Percentiles rank a stretch among this genome's conserved stretches.
These are phyloP conservation scores for Crypturellus undulatus DNA, from an alignment of 2,113 vertebrate species.

Conservation along the genomic window DNA sequence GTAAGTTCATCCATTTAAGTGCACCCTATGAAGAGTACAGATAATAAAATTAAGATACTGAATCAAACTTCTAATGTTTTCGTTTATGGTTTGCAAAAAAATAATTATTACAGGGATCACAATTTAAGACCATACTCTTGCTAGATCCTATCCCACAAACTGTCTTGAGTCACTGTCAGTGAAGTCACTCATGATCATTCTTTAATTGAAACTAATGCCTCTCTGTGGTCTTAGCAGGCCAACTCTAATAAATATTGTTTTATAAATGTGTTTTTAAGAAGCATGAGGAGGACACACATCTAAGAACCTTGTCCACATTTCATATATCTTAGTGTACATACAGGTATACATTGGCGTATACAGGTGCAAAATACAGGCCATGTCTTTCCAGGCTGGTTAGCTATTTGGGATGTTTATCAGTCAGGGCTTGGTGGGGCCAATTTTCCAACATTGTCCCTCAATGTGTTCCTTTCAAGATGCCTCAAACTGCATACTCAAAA, in stretches of 20 bases:
- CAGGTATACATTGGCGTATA: not conserved
- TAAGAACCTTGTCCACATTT: not conserved
- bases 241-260: not conserved
- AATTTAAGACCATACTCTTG: not conserved
- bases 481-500: not conserved
- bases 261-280: not conserved
- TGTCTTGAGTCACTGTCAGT: not conserved
- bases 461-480: not conserved
- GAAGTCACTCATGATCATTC: not conserved
- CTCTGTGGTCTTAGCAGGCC: not conserved
- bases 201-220: not conserved
- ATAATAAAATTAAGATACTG: not conserved
- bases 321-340: not conserved
- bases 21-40: not conserved
- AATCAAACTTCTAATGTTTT: constrained; percentile 3
- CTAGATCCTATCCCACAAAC: not conserved
- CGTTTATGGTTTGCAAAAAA: not conserved
- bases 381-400: not conserved
- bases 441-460: not conserved
- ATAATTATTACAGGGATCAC: not conserved
- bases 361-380: not conserved
- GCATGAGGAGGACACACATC: not conserved
- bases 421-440: not conserved
- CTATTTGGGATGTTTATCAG: not conserved
- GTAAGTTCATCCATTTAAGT: not conserved